Evolutionary conservation across 2,113 vertebrate species (phyloP).

Genomic region (Eubucco bourcierii): DNA sequence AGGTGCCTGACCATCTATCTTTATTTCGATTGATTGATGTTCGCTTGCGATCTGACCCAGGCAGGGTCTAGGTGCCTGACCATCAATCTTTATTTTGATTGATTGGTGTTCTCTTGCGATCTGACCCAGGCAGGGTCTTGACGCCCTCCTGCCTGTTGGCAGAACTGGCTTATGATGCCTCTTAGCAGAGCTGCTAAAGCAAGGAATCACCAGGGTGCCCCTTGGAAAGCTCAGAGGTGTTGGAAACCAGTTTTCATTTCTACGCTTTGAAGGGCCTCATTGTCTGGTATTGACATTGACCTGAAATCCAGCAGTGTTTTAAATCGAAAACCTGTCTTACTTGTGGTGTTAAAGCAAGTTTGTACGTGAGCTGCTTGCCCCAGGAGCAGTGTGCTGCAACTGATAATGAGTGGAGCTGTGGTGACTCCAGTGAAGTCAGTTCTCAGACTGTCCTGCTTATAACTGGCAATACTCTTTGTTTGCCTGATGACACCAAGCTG

Average conservation of each 20-base stretch:
- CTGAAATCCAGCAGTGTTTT: fast-evolving
- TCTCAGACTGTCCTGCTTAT: background rate
- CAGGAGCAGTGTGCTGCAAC: background rate
- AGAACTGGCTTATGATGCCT: background rate
- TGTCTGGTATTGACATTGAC: fast-evolving
- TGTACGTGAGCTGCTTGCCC: fast-evolving
- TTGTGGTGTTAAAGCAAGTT: fast-evolving
- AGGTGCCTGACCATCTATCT: background rate
- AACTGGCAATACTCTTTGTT: no score
- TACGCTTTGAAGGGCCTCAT: background rate
- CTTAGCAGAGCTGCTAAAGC: background rate
- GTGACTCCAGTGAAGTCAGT: background rate
- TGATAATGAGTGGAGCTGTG: fast-evolving
- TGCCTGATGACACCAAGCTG: no score
- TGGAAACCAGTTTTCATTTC: background rate
- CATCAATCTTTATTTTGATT: background rate
- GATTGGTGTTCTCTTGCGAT: fast-evolving
- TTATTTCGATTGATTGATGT: background rate
- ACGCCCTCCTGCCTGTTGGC: background rate
- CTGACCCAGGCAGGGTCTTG: fast-evolving
- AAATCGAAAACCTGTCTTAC: fast-evolving
- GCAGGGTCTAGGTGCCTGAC: background rate
- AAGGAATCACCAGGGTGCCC: background rate
- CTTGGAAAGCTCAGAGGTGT: background rate
- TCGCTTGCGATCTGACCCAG: fast-evolving